Evolutionary conservation across 1,140 invertebrate species (phyloP), one percentile per base, ranked within the genome.

Genomic region (Homarus americanus): DNA sequence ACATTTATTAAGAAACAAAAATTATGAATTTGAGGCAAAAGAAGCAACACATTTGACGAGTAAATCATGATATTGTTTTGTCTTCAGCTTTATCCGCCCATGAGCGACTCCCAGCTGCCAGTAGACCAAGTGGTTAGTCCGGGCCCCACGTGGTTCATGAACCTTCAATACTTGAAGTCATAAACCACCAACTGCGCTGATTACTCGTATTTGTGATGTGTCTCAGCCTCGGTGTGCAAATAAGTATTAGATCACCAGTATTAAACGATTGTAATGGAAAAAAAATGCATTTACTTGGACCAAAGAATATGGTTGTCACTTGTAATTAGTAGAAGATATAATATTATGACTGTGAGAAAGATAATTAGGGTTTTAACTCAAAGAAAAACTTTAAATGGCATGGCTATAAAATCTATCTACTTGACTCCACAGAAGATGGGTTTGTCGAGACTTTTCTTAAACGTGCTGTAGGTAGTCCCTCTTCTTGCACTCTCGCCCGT

Each of bases 401-500:
- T 34, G 20, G 53, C 34, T 20, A n/a, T 36, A 53, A 41, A 82
- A 82, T 82, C 34, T 53, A 5, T 53, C 49, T 63, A 53, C 49
- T 63, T 36, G 17, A 82, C 53, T 63, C 63, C 49, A 58, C 53
- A 44, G 41, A 53, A 44, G 41, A 53, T 38, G 49, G 63, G 63
- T 38, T 44, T 58, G n/a, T 32, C 32, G 49, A 34, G 69, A 75
- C 38, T 53, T 34, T 84, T 38, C 38, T 9, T 32, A 49, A n/a
- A n/a, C n/a, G n/a, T n/a, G 58, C 69, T 73, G 41, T 75, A 40
- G 69, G 20, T 75, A 69, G 34, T 75, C 20, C 41, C 32, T 32
- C 36, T 86, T 32, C 28, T 76, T 36, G 34, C 83, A 49, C 82
- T 49, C 41, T 73, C 53, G 83, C 69, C 83, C 83, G 15, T 32